Percentiles rank a stretch among this genome's conserved stretches.
Evolutionary conservation across 2,113 vertebrate genomes (phyloP).

Genomic region (Acanthisitta chloris): DNA sequence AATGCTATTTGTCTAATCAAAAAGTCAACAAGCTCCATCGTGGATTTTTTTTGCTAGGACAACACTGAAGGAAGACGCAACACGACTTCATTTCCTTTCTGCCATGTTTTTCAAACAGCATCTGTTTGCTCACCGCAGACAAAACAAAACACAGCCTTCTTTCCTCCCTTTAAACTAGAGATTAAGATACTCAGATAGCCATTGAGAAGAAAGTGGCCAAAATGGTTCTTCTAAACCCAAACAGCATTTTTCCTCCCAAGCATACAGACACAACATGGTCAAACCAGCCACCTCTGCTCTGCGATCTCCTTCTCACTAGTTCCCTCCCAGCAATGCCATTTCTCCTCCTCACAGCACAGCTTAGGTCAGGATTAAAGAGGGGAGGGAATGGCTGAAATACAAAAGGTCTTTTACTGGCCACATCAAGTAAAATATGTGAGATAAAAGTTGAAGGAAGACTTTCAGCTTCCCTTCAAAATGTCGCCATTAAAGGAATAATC

Average conservation of each 20-base stretch:
- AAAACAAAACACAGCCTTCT: constrained; percentile 19
- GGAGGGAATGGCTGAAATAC: neutral
- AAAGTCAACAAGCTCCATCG: neutral
- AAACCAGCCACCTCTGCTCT: neutral
- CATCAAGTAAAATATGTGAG: neutral
- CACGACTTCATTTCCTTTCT: constrained; percentile 28
- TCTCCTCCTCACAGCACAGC: neutral
- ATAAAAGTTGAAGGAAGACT: neutral
- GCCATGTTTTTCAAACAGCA: neutral
- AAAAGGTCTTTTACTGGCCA: neutral
- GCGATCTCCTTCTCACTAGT: neutral
- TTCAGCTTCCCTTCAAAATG: neutral
- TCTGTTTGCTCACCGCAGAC: neutral
- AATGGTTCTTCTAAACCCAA: constrained; percentile 18
- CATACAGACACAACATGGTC: constrained; percentile 19
- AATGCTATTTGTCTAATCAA: neutral
- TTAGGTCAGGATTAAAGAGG: neutral
- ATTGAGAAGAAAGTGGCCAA: neutral
- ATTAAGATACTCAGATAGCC: neutral
- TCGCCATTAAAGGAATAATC: neutral
- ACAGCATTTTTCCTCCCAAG: constrained; percentile 3
- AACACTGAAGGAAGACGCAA: neutral
- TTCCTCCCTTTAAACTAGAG: neutral
- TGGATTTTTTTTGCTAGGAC: neutral
- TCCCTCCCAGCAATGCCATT: neutral